A percentile compares a stretch with the other conserved stretches of the same genome.
phyloP scores from a whole-genome alignment of 2,113 vertebrate species.

The Pandion haliaetus region DNA sequence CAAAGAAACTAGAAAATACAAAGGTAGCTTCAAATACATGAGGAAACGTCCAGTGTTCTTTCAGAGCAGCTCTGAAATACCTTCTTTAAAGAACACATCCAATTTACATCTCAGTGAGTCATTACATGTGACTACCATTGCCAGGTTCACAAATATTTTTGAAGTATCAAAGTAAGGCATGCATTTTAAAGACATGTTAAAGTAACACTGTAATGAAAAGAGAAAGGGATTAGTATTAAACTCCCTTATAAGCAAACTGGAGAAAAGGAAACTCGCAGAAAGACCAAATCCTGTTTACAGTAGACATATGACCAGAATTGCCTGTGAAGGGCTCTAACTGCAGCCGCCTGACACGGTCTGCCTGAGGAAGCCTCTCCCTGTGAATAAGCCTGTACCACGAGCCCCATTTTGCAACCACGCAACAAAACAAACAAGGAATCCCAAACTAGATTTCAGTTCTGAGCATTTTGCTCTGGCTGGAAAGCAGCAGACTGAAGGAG shows the following conservation, averaged over 20 bases:
- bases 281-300: slow-evolving; percentile 31
- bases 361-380: not conserved
- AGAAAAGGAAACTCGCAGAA: slow-evolving; percentile 48
- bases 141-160: slow-evolving; percentile 10
- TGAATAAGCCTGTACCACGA: not conserved
- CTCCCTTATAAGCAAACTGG: not conserved
- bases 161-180: slow-evolving; percentile 20
- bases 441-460: slow-evolving; percentile 22
- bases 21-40: not conserved
- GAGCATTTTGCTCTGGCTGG: slow-evolving; percentile 3
- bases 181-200: not conserved
- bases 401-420: slow-evolving; percentile 31
- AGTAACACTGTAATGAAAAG: not conserved
- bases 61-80: slow-evolving; percentile 24
- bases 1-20: not conserved
- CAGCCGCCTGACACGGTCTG: slow-evolving; percentile 4
- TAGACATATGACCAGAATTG: slow-evolving; percentile 15
- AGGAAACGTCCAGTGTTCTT: not conserved
- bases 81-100: slow-evolving; percentile 21
- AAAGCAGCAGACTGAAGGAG: slow-evolving; percentile 36
- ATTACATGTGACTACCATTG: not conserved
- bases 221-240: slow-evolving; percentile 2
- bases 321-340: not conserved
- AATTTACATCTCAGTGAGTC: slow-evolving; percentile 7
- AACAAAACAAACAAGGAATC: slow-evolving; percentile 50